Percentiles rank a stretch among this genome's conserved stretches.
These are phyloP conservation scores for Paramormyrops hopkinsi DNA, from an alignment of 2,797 vertebrate genomes.

Conservation along the genomic window DNA sequence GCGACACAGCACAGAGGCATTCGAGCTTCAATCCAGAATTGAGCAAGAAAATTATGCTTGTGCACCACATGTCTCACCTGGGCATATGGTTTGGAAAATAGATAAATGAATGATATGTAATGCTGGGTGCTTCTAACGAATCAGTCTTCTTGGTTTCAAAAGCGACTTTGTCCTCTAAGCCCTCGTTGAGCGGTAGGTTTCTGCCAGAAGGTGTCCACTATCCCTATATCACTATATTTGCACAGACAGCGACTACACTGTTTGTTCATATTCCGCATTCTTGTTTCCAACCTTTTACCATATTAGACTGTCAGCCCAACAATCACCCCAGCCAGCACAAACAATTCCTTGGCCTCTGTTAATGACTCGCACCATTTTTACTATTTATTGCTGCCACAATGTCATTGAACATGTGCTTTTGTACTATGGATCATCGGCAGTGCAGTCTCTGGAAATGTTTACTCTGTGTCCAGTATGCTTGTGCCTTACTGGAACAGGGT, in stretches of 20 bases:
- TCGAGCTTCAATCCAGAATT: background rate
- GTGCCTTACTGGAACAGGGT: background rate
- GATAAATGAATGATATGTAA: background rate
- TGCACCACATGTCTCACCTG: background rate
- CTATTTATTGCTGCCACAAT: constrained; percentile 13
- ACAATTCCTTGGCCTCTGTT: background rate
- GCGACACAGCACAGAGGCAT: background rate
- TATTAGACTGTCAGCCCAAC: constrained; percentile 19
- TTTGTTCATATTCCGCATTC: constrained; percentile 12
- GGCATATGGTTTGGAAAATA: background rate
- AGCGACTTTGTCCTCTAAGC: background rate
- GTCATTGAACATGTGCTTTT: background rate
- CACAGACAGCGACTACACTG: constrained; percentile 4
- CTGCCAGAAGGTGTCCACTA: background rate
- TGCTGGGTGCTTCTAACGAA: background rate
- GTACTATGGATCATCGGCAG: constrained; percentile 3
- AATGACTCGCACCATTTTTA: background rate
- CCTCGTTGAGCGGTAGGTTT: background rate
- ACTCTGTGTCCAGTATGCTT: constrained; percentile 1
- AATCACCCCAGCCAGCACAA: constrained; percentile 15
- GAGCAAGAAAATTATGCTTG: background rate
- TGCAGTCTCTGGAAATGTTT: background rate
- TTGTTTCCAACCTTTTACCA: constrained; percentile 7
- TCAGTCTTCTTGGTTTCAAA: background rate
- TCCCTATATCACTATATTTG: background rate